These are phyloP conservation scores for Metalampra italica DNA, from an alignment of 2,888 invertebrate species.

Conservation along the genomic window DNA sequence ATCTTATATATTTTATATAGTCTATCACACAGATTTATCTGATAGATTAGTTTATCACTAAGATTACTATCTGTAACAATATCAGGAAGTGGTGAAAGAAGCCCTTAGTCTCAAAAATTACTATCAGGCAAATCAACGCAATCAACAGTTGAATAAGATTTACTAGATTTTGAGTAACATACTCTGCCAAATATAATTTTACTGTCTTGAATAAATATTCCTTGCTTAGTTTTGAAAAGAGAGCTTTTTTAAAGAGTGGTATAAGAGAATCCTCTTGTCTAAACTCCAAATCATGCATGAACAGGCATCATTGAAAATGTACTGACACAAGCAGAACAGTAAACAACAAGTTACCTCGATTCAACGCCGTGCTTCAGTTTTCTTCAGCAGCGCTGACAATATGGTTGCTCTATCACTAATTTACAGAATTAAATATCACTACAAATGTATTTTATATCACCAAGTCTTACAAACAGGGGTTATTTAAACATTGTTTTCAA, in stretches of 20 bases:
- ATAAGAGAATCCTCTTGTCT: neutral
- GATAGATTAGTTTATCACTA: too few relatives aligned
- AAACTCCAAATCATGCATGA: constrained; percentile 36
- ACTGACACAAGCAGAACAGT: constrained; percentile 47
- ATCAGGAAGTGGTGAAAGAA: too few relatives aligned
- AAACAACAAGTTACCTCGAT: constrained; percentile 50
- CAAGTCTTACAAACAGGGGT: constrained; percentile 32
- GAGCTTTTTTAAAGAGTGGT: neutral
- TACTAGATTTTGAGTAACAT: too few relatives aligned
- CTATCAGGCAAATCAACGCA: too few relatives aligned
- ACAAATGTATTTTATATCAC: constrained; percentile 27
- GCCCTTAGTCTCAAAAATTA: too few relatives aligned
- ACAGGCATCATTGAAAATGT: constrained; percentile 49
- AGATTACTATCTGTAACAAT: too few relatives aligned
- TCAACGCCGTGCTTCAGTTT: constrained; percentile 12
- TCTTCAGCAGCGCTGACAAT: neutral
- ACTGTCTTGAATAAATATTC: too few relatives aligned
- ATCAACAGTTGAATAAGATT: too few relatives aligned
- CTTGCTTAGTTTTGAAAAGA: too few relatives aligned
- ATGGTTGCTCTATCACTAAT: neutral
- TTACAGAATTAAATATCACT: constrained; percentile 32
- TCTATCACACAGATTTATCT: too few relatives aligned
- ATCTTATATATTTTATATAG: too few relatives aligned
- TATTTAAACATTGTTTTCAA: constrained; percentile 58
- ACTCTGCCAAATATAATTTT: too few relatives aligned